These are phyloP conservation scores for Montifringilla adamsi DNA, from an alignment of 2,113 vertebrate genomes.

Conservation along the genomic window DNA sequence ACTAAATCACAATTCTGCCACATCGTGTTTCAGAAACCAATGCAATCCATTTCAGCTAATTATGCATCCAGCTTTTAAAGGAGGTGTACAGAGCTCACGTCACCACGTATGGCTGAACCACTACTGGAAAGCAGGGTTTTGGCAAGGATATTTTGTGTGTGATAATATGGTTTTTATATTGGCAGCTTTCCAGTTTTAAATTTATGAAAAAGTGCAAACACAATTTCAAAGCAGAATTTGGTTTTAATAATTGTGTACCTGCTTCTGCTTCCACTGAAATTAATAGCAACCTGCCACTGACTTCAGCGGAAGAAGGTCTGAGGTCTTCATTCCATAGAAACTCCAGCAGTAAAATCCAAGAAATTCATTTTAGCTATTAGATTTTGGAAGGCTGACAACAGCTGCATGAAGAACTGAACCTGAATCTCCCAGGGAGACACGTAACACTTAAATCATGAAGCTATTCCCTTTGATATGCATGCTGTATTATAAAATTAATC, in stretches of 20 bases:
- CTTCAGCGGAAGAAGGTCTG: rapidly evolving
- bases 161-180: not conserved
- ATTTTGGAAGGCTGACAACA: constrained; percentile 45
- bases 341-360: not conserved
- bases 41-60: not conserved
- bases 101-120: not conserved
- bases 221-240: not conserved
- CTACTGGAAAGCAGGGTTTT: not conserved
- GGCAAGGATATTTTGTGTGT: not conserved
- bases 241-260: not conserved
- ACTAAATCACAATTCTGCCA: not conserved
- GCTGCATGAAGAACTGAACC: constrained; percentile 44
- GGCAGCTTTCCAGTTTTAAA: not conserved
- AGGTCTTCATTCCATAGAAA: not conserved
- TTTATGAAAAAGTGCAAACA: not conserved
- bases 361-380: constrained; percentile 22
- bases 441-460: constrained; percentile 48
- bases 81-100: not conserved
- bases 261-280: not conserved
- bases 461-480: constrained; percentile 45
- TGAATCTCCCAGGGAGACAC: constrained; percentile 46
- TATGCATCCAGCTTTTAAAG: not conserved
- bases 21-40: not conserved
- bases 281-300: not conserved
- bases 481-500: constrained; percentile 61